Conservation (phyloP, 2,113 vertebrate species). For the Zosterops pallidus region DNA sequence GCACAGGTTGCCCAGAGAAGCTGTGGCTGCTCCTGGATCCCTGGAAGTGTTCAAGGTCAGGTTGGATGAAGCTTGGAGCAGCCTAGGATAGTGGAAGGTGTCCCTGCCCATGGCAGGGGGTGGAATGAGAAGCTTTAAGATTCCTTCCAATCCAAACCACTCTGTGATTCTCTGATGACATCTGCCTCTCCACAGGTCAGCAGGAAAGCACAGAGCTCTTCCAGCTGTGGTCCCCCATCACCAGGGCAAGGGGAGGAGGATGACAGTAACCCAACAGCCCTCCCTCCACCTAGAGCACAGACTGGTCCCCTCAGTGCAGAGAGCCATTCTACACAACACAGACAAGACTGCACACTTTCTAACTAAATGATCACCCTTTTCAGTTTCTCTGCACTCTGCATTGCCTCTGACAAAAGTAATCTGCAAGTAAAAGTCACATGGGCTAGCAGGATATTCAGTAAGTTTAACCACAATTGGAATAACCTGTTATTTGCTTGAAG, state of each 20-base stretch:
- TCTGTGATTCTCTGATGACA: not conserved
- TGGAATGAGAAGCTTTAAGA: not conserved
- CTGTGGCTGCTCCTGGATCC: not conserved
- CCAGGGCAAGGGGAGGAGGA: not conserved
- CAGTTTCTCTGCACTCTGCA: not conserved
- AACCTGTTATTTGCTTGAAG: not conserved
- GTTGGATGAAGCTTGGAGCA: accelerated
- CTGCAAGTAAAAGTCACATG: not conserved
- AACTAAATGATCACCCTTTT: not conserved
- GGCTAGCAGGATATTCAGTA: not conserved
- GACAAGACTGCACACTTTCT: not conserved
- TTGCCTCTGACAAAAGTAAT: not conserved
- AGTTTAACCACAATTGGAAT: not conserved
- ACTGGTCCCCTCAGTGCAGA: accelerated
- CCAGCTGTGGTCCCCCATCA: accelerated
- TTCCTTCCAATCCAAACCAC: not conserved
- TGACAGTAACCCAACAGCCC: not conserved
- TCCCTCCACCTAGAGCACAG: not conserved
- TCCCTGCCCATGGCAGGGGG: not conserved
- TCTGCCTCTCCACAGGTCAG: not conserved
- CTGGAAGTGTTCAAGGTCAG: not conserved
- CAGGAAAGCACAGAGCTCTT: not conserved
- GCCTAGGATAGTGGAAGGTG: accelerated
- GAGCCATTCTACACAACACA: not conserved
- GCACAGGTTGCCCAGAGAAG: not conserved